Evolutionary conservation across 2,888 invertebrate species (phyloP).

Genomic region (Mimachlamys varia): DNA sequence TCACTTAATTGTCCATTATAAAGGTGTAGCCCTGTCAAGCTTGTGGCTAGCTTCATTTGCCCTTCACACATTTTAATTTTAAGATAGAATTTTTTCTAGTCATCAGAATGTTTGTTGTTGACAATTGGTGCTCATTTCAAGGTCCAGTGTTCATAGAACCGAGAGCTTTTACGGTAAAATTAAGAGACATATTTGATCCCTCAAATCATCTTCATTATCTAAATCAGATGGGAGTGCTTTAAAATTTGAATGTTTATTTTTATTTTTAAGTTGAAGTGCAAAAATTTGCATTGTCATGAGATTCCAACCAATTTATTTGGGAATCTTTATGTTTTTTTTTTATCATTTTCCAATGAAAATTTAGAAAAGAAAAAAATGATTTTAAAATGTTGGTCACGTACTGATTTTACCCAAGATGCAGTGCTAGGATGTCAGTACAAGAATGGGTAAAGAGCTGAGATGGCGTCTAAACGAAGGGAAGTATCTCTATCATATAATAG

Average conservation of each 20-base stretch:
- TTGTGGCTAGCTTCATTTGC: background rate
- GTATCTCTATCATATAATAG: background rate
- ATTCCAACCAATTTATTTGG: background rate
- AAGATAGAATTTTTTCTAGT: background rate
- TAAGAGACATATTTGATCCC: background rate
- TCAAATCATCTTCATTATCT: background rate
- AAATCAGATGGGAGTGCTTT: background rate
- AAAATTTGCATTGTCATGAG: background rate
- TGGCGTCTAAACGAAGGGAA: background rate
- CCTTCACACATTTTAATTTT: slow-evolving; percentile 23
- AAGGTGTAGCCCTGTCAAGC: background rate
- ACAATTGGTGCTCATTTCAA: background rate
- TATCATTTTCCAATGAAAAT: background rate
- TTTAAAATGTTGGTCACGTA: background rate
- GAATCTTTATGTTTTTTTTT: background rate
- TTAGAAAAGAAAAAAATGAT: background rate
- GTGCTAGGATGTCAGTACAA: background rate
- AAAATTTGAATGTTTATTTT: background rate
- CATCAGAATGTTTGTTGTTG: background rate
- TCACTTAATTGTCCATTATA: background rate
- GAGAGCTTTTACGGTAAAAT: background rate
- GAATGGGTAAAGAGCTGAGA: background rate
- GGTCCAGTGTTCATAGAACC: background rate
- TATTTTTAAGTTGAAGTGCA: background rate
- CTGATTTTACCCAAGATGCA: background rate